Evolutionary conservation across 92 coral and sea anemone species (phyloP), one percentile per base, ranked within the genome.

Genomic region (Meandrina meandrites): DNA sequence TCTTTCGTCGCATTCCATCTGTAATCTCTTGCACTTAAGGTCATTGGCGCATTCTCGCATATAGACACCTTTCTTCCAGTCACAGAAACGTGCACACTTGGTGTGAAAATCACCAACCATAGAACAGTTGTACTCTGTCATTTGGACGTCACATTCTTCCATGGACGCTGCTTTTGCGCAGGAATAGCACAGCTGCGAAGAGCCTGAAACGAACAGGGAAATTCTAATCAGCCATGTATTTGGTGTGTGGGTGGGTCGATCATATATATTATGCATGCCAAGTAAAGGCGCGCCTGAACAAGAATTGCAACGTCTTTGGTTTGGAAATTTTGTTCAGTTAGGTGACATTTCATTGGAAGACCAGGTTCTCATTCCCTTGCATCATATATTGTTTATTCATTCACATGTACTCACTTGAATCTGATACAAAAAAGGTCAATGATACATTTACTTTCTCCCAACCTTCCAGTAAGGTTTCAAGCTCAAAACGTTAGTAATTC

Each of bases 161-260:
- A 80, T 80, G n/a, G 84, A 58, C 60, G 71, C 32, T 22, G 84
- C 22, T 56, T 80, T 58, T 18, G 84, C 73, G 72, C 84, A 80
- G 7, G 84, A 51, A 58, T 80, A 80, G 73, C 84, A 80, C 21
- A 80, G 50, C 31, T 34, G 84, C 28, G 74, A n/a, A 80, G 73
- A 57, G 48, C 84, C 84, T 80, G 31, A 78, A 51, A 60, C 31
- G 34, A 34, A 37, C 14, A 16, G 58, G 19, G 57, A 54, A 22
- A 22, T 11, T 18, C 1, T 19, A 72, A 8, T 72, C 76, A 72
- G n/a, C n/a, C n/a, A n/a, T n/a, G n/a, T n/a, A 17, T 72, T 27
- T 13, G 31, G 64, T 21, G 17, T 40, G 45, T 40, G 45, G 45
- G 6, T 40, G 2, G 45, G 45, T n/a, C n/a, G n/a, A n/a, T n/a